Conservation (phyloP, 2,888 invertebrate species). For the Kryphioiulus occultus region DNA sequence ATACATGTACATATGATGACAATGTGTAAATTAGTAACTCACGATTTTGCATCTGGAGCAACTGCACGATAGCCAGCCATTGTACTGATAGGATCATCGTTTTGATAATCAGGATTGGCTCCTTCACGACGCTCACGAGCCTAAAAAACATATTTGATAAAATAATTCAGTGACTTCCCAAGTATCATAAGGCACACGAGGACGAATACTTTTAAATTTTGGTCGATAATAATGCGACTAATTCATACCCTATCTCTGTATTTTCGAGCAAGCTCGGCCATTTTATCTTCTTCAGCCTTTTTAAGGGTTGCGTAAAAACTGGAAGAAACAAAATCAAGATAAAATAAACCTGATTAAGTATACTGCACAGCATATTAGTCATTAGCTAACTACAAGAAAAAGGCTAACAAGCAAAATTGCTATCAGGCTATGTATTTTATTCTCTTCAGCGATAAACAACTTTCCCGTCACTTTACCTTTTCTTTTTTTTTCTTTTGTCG, state of each 20-base stretch:
- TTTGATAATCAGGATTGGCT: conserved; percentile 76
- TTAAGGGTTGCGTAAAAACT: conserved; percentile 90
- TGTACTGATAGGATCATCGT: conserved; percentile 79
- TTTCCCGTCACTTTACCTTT: conserved; percentile 66
- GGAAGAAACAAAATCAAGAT: conserved; percentile 50
- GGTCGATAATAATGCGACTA: too few relatives aligned
- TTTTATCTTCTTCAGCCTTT: conserved; percentile 92
- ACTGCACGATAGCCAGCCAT: conserved; percentile 91
- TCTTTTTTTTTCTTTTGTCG: conserved; percentile 88
- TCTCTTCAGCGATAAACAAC: neutral
- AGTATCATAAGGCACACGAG: too few relatives aligned
- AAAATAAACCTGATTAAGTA: neutral
- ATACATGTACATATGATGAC: too few relatives aligned
- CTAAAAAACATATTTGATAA: conserved; percentile 55
- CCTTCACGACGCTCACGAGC: conserved; percentile 92
- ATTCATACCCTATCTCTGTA: conserved; percentile 78
- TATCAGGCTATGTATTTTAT: too few relatives aligned
- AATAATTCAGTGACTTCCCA: too few relatives aligned
- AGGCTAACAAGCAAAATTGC: too few relatives aligned
- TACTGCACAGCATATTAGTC: too few relatives aligned
- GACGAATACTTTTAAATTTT: too few relatives aligned
- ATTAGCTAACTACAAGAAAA: too few relatives aligned
- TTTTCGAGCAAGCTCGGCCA: conserved; percentile 92
- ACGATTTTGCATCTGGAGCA: conserved; percentile 94
- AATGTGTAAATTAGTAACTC: too few relatives aligned